Percentiles rank a stretch among this genome's conserved stretches.
phyloP scores from a whole-genome alignment of 1,140 invertebrate species.

The Scaptomyza hsui region DNA sequence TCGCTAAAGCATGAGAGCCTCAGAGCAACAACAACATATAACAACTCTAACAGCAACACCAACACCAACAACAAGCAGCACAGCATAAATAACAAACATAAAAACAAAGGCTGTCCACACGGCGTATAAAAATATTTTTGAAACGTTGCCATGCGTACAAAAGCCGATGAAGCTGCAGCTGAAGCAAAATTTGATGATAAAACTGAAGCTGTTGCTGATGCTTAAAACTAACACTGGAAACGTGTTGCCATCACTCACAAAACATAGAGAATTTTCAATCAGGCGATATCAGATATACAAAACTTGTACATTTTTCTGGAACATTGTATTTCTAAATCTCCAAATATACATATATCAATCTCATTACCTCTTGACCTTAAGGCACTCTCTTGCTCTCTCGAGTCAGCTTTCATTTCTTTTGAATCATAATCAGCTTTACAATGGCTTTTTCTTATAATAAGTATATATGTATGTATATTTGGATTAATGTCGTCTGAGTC shows the following conservation, averaged over 20 bases:
- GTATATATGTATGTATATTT: not conserved
- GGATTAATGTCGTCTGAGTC: not conserved
- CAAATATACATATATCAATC: not conserved
- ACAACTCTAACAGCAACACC: conserved; percentile 12
- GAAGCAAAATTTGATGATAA: conserved; percentile 5
- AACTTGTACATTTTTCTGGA: no score
- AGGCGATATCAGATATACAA: no score
- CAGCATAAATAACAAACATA: conserved; percentile 22
- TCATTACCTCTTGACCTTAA: not conserved
- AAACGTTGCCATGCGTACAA: conserved; percentile 21
- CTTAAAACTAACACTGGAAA: not conserved
- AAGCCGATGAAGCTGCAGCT: conserved; percentile 24
- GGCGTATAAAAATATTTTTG: conserved; percentile 56
- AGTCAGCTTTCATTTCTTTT: conserved; percentile 32
- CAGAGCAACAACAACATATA: conserved; percentile 19
- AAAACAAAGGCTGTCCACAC: conserved; percentile 50
- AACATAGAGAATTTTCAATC: no score
- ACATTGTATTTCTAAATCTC: no score
- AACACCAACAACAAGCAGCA: conserved; percentile 4
- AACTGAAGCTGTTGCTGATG: conserved; percentile 4
- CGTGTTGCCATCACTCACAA: not conserved
- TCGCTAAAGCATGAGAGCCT: conserved; percentile 30
- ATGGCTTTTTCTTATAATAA: conserved; percentile 17
- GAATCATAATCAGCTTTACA: conserved; percentile 26
- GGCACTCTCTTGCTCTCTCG: not conserved